Base-by-base conservation (phyloP, 2,113 vertebrate species). In the Solea senegalensis region DNA sequence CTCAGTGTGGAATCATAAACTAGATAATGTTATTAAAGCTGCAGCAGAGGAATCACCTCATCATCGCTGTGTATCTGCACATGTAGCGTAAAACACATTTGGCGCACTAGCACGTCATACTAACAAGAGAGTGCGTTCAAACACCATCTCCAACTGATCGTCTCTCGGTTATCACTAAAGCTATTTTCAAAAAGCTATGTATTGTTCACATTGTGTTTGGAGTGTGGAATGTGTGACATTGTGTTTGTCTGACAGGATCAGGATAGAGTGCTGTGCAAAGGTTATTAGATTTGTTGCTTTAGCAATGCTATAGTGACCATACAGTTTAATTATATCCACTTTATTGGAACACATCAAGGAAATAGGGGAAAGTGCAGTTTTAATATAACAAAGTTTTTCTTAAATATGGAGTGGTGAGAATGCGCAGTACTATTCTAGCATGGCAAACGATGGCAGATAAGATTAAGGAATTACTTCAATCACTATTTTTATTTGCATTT, bases 161-260 rank as follows among this genome's bases (percentile, higher is more conserved):
- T 45, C 54, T 48, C 50, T 21, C 57, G 62, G 51, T 69, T 68
- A 54, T 63, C 54, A 56, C 39, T 26, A 16, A 58, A 83, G 61
- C 61, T 26, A 52, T 11, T 55, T 61, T 56, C 59, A 73, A 45
- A 74, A 52, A 69, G 70, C 52, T 65, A 55, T 73, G 74, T 83
- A 66, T 87, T 84, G 73, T 86, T 57, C 71, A 53, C 45, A 8
- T 41, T 69, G 28, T 72, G 62, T 77, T 77, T 76, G 44, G 43
- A n/a, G 49, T 69, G 58, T 61, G 59, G 39, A 66, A 40, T 55
- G 62, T 3, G 0, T 39, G 62, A 67, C 28, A 50, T 40, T 72
- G 60, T 69, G 69, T 71, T 60, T 43, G 77, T 75, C 49, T 71
- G 60, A 65, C 78, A 46, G 81, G 76, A 62, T 79, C 78, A 78